These are phyloP conservation scores for Anarhynchus alexandrinus DNA, from an alignment of 2,113 vertebrate genomes.

Conservation along the genomic window DNA sequence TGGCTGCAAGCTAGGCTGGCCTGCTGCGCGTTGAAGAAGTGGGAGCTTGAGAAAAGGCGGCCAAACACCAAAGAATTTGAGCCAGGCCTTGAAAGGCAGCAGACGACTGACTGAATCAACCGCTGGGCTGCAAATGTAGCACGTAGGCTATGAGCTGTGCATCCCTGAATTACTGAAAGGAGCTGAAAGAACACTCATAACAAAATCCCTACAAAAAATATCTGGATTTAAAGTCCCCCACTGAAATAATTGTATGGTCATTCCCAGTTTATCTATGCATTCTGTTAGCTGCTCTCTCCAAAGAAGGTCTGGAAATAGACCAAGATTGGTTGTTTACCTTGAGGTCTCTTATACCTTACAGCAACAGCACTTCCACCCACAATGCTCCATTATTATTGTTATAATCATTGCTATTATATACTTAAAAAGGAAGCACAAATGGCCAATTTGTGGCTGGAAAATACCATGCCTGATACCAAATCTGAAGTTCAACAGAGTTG, in stretches of 20 bases:
- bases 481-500: not conserved
- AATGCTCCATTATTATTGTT: not conserved
- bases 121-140: not conserved
- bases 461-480: not conserved
- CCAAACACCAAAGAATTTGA: not conserved
- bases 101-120: not conserved
- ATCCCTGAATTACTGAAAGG: not conserved
- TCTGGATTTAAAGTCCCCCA: not conserved
- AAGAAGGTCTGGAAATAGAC: not conserved
- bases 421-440: not conserved
- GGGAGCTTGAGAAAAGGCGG: not conserved
- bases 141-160: not conserved
- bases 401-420: not conserved
- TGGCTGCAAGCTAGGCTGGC: not conserved
- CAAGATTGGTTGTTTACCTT: not conserved
- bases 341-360: not conserved
- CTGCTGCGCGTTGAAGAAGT: fast-evolving
- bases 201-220: not conserved
- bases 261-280: not conserved
- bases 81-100: not conserved
- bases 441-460: not conserved
- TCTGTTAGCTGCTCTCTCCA: not conserved
- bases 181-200: not conserved
- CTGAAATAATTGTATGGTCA: not conserved
- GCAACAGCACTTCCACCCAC: not conserved